Conservation (phyloP, 2,113 vertebrate species). For the Colaptes auratus region DNA sequence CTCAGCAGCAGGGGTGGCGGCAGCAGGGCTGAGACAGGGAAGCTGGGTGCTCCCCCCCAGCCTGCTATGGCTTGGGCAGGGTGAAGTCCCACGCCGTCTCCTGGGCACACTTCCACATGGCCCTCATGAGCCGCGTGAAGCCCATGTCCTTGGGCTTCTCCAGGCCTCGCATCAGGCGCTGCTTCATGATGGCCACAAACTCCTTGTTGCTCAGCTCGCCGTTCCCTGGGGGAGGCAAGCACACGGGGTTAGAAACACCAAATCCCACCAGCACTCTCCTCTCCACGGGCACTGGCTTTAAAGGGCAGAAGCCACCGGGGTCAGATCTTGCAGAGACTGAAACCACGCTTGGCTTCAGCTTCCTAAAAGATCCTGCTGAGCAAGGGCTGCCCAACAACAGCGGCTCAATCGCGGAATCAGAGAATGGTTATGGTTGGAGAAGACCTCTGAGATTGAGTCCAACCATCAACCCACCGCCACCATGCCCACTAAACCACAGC, state of each 20-base stretch:
- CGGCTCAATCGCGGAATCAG: neutral
- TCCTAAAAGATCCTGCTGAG: neutral
- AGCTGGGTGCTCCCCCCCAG: fast-evolving
- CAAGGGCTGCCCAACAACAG: fast-evolving
- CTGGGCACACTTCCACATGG: slow-evolving; percentile 98
- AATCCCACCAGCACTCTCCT: neutral
- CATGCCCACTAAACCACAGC: neutral
- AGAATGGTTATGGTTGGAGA: neutral
- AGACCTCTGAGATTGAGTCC: neutral
- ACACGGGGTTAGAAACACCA: neutral
- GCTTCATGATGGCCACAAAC: slow-evolving; percentile 99
- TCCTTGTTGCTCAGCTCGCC: slow-evolving; percentile 98
- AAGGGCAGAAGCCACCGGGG: neutral
- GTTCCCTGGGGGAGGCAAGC: slow-evolving; percentile 79
- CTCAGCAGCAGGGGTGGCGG: fast-evolving
- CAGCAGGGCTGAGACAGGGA: neutral
- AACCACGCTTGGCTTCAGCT: neutral
- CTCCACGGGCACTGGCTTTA: fast-evolving
- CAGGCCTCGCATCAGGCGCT: too few species aligned
- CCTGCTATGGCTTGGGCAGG: slow-evolving; percentile 78
- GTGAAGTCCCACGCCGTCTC: slow-evolving; percentile 97
- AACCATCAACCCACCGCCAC: neutral
- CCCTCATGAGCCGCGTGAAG: slow-evolving; percentile 94
- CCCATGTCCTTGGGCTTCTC: slow-evolving; percentile 99
- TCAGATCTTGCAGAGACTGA: neutral